A percentile compares a stretch with the other conserved stretches of the same genome.
Conservation (phyloP, 2,888 invertebrate genomes). For the Lithophane semibrunnea region DNA sequence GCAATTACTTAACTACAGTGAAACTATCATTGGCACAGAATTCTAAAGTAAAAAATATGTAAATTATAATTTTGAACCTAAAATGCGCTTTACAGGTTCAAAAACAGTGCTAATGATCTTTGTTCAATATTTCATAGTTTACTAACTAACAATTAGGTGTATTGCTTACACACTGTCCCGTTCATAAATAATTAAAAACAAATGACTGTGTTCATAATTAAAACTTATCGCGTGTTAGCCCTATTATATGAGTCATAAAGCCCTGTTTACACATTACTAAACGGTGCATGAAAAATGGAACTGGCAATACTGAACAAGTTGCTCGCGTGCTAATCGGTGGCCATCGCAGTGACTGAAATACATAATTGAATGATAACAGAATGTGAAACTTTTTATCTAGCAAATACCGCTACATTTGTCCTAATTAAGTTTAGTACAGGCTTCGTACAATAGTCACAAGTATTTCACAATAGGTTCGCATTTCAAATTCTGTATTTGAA, state of each 20-base stretch:
- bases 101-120: not conserved
- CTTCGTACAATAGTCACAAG: not conserved
- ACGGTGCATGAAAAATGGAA: constrained; percentile 40
- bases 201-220: constrained; percentile 26
- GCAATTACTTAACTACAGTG: not conserved
- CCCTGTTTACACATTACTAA: constrained; percentile 49
- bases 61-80: too few relatives aligned
- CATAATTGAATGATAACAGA: constrained; percentile 46
- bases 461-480: constrained; percentile 9
- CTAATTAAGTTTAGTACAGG: constrained; percentile 5
- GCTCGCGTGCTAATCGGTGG: constrained; percentile 48
- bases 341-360: constrained; percentile 40
- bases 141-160: not conserved
- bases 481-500: constrained; percentile 6
- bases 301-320: constrained; percentile 50
- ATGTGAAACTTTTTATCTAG: constrained; percentile 21
- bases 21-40: not conserved
- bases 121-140: not conserved
- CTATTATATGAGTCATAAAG: constrained; percentile 44
- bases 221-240: constrained; percentile 35
- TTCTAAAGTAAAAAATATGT: too few relatives aligned
- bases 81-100: not conserved
- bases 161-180: not conserved
- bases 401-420: not conserved
- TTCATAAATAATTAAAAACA: constrained; percentile 17